phyloP scores from a whole-genome alignment of 2,888 invertebrate species.

The Drosophila dives region DNA sequence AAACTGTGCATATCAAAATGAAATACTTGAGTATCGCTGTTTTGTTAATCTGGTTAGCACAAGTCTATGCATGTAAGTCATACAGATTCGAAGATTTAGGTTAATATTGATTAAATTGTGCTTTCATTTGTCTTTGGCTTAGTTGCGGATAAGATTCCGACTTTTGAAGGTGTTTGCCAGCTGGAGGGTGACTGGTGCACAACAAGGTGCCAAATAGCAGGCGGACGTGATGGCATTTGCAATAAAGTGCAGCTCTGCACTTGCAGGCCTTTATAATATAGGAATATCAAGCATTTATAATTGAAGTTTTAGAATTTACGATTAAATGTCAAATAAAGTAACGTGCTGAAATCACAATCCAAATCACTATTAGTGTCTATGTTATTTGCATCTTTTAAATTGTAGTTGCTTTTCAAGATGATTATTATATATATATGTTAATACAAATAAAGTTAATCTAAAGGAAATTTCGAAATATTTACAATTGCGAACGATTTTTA shows the following conservation, averaged over 20 bases:
- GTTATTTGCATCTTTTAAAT: not conserved
- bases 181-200: conserved; percentile 72
- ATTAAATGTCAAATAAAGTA: not conserved
- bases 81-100: not conserved
- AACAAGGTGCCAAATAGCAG: conserved; percentile 67
- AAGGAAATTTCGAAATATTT: conserved; percentile 48
- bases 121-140: not conserved
- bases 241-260: conserved; percentile 70
- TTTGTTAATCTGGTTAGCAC: conserved; percentile 44
- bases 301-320: not conserved
- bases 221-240: conserved; percentile 77
- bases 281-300: not conserved
- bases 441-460: not conserved
- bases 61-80: conserved; percentile 46
- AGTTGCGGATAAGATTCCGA: conserved; percentile 56
- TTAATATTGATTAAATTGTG: conserved; percentile 8
- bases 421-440: conserved; percentile 1
- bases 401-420: not conserved
- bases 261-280: conserved; percentile 65
- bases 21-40: conserved; percentile 45
- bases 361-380: not conserved
- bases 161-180: conserved; percentile 66
- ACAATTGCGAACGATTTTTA: conserved; percentile 54
- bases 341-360: not conserved
- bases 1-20: conserved; percentile 47